Conservation (phyloP, 2,113 vertebrate genomes). For the Neotragus pygmaeus region DNA sequence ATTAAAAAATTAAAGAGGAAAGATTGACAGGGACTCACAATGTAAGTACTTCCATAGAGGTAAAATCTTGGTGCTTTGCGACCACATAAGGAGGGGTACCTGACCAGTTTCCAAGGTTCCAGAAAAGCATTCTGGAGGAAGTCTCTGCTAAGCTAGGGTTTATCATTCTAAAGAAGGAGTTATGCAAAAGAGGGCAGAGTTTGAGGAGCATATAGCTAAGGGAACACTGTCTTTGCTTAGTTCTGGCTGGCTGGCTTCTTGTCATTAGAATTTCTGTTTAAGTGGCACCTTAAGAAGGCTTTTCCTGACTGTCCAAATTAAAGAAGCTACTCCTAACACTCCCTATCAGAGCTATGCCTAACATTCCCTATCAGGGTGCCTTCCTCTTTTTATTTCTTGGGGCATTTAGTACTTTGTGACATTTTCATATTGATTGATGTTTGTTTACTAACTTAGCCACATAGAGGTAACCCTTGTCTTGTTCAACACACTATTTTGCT, state of each 20-base stretch:
- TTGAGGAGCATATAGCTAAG: neutral
- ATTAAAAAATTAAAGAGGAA: neutral
- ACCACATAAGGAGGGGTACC: neutral
- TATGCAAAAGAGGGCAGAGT: neutral
- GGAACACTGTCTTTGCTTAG: neutral
- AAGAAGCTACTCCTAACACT: neutral
- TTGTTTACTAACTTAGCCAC: neutral
- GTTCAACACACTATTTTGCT: neutral
- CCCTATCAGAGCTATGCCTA: neutral
- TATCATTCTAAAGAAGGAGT: neutral
- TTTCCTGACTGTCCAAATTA: neutral
- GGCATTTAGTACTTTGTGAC: neutral
- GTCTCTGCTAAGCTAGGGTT: neutral
- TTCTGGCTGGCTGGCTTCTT: neutral
- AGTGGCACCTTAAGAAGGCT: neutral
- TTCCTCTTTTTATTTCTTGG: neutral
- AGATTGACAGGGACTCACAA: neutral
- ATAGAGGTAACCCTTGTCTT: neutral
- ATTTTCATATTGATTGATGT: neutral
- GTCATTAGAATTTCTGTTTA: neutral
- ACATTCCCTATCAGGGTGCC: neutral
- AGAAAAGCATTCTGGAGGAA: neutral
- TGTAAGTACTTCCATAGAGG: neutral
- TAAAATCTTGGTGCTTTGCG: neutral
- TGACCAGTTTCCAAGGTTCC: neutral